Percentiles rank a stretch among this genome's conserved stretches.
phyloP scores from a whole-genome alignment of 1,140 invertebrate species.

The Aradophagus sp. region DNA sequence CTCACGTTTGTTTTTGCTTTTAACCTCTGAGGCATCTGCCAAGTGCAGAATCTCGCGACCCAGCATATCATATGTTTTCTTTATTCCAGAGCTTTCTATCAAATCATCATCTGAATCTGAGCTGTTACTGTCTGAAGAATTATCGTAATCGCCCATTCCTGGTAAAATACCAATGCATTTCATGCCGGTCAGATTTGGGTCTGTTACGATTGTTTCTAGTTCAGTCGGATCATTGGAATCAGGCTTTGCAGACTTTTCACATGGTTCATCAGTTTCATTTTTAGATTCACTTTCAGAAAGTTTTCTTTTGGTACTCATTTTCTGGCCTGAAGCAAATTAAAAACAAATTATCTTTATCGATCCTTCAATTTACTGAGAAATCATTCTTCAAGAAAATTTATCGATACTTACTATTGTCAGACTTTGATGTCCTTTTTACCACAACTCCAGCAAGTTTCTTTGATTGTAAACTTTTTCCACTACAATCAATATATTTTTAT shows the following conservation, averaged over 20 bases:
- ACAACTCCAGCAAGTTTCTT: conserved; percentile 78
- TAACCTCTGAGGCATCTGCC: too few species aligned
- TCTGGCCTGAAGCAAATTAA: too few species aligned
- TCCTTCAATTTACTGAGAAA: too few species aligned
- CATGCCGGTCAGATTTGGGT: conserved; percentile 62
- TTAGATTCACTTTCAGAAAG: conserved; percentile 71
- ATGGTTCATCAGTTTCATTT: conserved; percentile 19
- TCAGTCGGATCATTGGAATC: conserved; percentile 2
- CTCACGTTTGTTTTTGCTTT: conserved; percentile 20
- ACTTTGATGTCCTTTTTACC: conserved; percentile 76
- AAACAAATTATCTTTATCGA: too few species aligned
- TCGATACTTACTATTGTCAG: conserved; percentile 72
- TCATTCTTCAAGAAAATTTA: too few species aligned
- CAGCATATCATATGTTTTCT: conserved; percentile 75
- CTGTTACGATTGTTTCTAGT: conserved; percentile 9
- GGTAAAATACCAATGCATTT: conserved; percentile 85
- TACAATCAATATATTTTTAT: too few species aligned
- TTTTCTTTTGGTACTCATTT: conserved; percentile 77
- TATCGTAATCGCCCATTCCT: conserved; percentile 83
- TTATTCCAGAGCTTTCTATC: conserved; percentile 48
- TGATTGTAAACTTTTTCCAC: conserved; percentile 19
- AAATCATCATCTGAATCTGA: conserved; percentile 78
- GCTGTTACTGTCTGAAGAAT: conserved; percentile 82
- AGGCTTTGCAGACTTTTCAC: conserved; percentile 8
- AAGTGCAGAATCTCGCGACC: too few species aligned